Percentiles rank a stretch among this genome's conserved stretches.
These are phyloP conservation scores for Stictocephala bisonia DNA, from an alignment of 2,888 invertebrate species.

Conservation along the genomic window DNA sequence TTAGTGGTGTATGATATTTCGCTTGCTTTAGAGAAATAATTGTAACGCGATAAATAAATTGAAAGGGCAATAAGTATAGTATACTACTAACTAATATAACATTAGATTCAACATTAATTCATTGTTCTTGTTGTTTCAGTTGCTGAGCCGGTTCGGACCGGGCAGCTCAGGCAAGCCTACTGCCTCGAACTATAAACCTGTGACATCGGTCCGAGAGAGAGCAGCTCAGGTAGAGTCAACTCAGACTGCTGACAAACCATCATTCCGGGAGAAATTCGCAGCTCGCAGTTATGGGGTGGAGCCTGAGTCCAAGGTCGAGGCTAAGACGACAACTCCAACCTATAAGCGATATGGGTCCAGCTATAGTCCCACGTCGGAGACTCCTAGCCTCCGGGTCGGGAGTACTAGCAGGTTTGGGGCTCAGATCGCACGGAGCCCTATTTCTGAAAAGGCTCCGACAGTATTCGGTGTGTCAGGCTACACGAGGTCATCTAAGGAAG, in stretches of 20 bases:
- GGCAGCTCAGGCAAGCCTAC: background rate
- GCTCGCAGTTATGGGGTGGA: slow-evolving; percentile 33
- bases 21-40: too few relatives aligned
- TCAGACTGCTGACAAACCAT: slow-evolving; percentile 19
- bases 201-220: slow-evolving; percentile 44
- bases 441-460: slow-evolving; percentile 58
- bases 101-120: too few relatives aligned
- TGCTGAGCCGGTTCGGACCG: slow-evolving; percentile 37
- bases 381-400: slow-evolving; percentile 55
- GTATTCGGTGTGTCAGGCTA: slow-evolving; percentile 56
- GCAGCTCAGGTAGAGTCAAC: slow-evolving; percentile 37
- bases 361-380: slow-evolving; percentile 48
- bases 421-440: slow-evolving; percentile 58
- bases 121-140: too few relatives aligned
- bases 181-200: slow-evolving; percentile 28
- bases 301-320: slow-evolving; percentile 28
- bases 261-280: slow-evolving; percentile 42
- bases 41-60: too few relatives aligned
- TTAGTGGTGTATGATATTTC: too few relatives aligned
- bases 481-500: slow-evolving; percentile 19
- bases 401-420: slow-evolving; percentile 57
- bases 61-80: too few relatives aligned
- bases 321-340: slow-evolving; percentile 5
- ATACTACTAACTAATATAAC: too few relatives aligned
- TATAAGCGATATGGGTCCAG: slow-evolving; percentile 42